A percentile compares a stretch with the other conserved stretches of the same genome.
Evolutionary conservation across 2,797 vertebrate genomes (phyloP).

Genomic region (Anguilla pacifica): DNA sequence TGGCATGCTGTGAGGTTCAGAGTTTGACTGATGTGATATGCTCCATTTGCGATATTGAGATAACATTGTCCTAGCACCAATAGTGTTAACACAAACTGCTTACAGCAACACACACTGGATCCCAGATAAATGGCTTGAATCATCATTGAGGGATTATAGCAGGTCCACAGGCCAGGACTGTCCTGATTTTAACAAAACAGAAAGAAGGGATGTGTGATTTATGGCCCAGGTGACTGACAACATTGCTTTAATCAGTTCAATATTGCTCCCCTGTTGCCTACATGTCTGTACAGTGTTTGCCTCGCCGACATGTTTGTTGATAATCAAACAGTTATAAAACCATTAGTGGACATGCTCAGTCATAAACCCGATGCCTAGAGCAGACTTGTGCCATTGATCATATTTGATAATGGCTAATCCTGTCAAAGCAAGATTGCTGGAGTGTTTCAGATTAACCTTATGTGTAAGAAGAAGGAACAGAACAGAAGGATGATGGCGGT

Average conservation of each 20-base stretch:
- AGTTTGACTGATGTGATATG: not conserved
- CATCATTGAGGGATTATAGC: not conserved
- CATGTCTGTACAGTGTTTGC: conserved; percentile 9
- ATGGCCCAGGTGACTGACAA: not conserved
- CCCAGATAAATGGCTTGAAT: not conserved
- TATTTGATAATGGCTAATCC: not conserved
- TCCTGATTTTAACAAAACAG: not conserved
- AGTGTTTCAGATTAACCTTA: not conserved
- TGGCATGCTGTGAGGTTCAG: not conserved
- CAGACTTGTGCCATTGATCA: conserved; percentile 4
- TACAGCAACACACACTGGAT: not conserved
- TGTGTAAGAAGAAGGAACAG: not conserved
- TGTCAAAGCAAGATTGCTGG: not conserved
- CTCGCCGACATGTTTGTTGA: not conserved
- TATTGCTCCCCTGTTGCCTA: conserved; percentile 3
- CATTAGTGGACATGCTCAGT: not conserved
- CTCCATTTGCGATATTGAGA: not conserved
- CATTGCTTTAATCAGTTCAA: conserved; percentile 12
- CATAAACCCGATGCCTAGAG: conserved; percentile 1
- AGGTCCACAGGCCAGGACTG: not conserved
- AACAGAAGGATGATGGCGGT: not conserved
- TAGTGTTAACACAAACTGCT: not conserved
- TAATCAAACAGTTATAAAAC: conserved; percentile 22
- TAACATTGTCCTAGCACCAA: not conserved
- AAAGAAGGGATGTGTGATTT: not conserved